phyloP scores from a whole-genome alignment of 2,113 vertebrate genomes.

The Chloropsis hardwickii region DNA sequence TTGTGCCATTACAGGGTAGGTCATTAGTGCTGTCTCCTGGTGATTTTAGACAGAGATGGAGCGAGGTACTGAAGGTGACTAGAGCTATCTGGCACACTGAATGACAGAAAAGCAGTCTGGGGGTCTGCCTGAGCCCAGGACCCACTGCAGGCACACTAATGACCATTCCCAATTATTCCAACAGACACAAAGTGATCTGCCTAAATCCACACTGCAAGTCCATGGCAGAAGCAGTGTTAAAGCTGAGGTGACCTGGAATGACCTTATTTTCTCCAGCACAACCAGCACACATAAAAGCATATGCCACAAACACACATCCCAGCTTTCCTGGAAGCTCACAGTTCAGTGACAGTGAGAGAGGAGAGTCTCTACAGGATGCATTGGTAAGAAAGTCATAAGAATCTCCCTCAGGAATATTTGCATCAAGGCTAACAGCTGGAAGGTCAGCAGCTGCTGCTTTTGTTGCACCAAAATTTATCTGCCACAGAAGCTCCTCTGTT shows the following conservation, averaged over 20 bases:
- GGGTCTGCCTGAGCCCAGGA: background rate
- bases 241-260: background rate
- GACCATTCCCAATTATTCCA: background rate
- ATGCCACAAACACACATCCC: background rate
- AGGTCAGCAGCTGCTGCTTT: background rate
- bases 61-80: background rate
- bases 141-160: background rate
- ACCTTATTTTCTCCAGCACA: background rate
- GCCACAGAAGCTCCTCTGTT: background rate
- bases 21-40: background rate
- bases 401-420: background rate
- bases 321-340: background rate
- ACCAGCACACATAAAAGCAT: background rate
- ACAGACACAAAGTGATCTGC: background rate
- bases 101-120: background rate
- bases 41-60: background rate
- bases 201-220: background rate
- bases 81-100: rapidly evolving
- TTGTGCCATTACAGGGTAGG: background rate
- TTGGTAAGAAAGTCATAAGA: background rate
- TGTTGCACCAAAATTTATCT: background rate
- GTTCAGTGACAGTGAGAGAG: background rate
- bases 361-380: background rate
- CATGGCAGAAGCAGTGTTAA: background rate
- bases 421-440: background rate